Percentiles rank a stretch among this genome's conserved stretches.
phyloP scores from a whole-genome alignment of 2,113 vertebrate species.

The Festucalex cinctus region DNA sequence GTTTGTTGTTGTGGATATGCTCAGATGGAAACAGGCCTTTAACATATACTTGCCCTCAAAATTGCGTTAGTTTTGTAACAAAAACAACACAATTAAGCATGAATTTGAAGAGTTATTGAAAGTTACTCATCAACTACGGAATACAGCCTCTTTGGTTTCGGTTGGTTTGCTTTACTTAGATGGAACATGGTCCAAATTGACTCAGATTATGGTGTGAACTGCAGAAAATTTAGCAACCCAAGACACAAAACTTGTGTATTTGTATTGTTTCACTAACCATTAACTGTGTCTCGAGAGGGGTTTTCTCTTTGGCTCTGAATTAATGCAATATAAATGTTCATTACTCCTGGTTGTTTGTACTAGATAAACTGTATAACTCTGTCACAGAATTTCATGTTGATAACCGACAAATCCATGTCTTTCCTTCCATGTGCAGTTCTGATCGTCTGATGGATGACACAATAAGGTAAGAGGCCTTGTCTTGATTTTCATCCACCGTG shows the following conservation, averaged over 20 bases:
- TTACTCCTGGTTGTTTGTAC: background rate
- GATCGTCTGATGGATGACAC: constrained; percentile 98
- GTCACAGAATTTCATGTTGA: background rate
- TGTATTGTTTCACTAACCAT: no score
- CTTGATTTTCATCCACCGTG: background rate
- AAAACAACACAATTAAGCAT: constrained; percentile 12
- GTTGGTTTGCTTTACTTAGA: constrained; percentile 41
- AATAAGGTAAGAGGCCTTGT: constrained; percentile 83
- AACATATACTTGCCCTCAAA: background rate
- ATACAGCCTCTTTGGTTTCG: constrained; percentile 30
- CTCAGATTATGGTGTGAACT: constrained; percentile 48
- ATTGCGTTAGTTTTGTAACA: background rate
- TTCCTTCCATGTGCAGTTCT: constrained; percentile 74
- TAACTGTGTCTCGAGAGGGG: background rate
- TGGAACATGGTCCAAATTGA: constrained; percentile 55
- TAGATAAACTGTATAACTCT: background rate
- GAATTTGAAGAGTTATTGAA: constrained; percentile 11
- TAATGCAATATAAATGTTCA: background rate
- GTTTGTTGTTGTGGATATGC: background rate
- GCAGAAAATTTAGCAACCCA: constrained; percentile 14
- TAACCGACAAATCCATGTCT: constrained; percentile 23
- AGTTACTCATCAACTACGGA: constrained; percentile 6
- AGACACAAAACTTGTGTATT: no score
- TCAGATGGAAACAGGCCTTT: background rate
- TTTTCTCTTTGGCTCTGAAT: background rate